Conservation (phyloP, 2,797 vertebrate species). For the Crax fasciolata region DNA sequence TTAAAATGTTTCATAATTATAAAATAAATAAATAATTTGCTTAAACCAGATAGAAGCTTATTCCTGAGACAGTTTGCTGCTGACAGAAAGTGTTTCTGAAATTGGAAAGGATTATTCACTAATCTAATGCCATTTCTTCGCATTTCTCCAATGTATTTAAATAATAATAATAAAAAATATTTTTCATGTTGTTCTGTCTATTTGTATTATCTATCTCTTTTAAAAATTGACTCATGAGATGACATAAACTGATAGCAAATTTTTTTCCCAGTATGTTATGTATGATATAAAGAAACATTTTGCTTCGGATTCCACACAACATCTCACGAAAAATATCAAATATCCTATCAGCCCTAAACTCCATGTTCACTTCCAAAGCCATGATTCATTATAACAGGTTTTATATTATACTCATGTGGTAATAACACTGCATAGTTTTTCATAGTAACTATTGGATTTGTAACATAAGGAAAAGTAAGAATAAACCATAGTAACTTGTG, state of each 20-base stretch:
- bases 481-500: too few relatives aligned
- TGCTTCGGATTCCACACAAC: not conserved
- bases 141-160: not conserved
- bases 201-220: not conserved
- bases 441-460: not conserved
- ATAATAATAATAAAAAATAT: not conserved
- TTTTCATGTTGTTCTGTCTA: not conserved
- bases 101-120: not conserved
- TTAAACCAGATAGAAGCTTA: not conserved
- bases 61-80: not conserved
- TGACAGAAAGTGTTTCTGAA: not conserved
- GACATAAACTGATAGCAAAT: not conserved
- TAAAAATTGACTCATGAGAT: not conserved
- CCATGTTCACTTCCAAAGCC: not conserved
- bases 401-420: not conserved
- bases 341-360: not conserved
- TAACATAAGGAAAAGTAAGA: not conserved
- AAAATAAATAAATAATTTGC: not conserved
- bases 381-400: not conserved
- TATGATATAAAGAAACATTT: not conserved
- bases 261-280: not conserved
- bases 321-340: not conserved
- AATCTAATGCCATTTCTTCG: too few relatives aligned
- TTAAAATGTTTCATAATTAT: not conserved
- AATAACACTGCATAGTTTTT: not conserved